phyloP scores from a whole-genome alignment of 2,113 vertebrate species.

The Tamias sibiricus region DNA sequence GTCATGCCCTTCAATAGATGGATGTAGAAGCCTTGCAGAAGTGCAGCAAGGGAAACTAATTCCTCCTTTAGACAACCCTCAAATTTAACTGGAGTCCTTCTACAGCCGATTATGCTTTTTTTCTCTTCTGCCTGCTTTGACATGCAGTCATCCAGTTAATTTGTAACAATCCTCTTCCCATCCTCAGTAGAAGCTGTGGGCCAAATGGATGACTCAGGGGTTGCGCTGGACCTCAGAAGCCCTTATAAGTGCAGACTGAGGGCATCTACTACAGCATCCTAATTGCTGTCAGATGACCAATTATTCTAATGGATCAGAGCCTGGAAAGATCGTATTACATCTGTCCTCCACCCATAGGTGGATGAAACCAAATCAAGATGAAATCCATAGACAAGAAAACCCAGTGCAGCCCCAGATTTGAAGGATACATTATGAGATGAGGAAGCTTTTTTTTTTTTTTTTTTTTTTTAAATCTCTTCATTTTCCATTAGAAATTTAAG shows the following conservation, averaged over 20 bases:
- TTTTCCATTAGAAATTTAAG: constrained; percentile 6
- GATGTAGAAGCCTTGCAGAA: not conserved
- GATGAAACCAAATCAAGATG: constrained; percentile 1
- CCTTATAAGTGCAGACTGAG: not conserved
- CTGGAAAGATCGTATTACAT: not conserved
- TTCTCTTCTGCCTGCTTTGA: not conserved
- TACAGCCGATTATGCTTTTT: not conserved
- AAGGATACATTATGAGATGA: not conserved
- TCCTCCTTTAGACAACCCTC: not conserved
- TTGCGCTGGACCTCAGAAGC: not conserved
- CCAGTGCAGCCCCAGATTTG: not conserved
- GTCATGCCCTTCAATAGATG: too few relatives aligned
- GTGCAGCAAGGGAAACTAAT: not conserved
- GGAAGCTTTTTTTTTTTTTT: too few relatives aligned
- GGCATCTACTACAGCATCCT: not conserved
- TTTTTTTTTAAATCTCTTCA: not conserved
- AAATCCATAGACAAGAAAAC: not conserved
- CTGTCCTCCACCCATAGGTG: not conserved
- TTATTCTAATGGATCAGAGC: not conserved
- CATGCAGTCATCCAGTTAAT: not conserved
- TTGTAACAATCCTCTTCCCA: not conserved
- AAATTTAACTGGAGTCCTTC: not conserved
- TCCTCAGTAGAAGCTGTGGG: not conserved
- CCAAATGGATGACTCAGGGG: not conserved
- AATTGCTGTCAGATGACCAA: not conserved